Conservation (phyloP, 2,888 invertebrate species). For the Drosophila rubida region DNA sequence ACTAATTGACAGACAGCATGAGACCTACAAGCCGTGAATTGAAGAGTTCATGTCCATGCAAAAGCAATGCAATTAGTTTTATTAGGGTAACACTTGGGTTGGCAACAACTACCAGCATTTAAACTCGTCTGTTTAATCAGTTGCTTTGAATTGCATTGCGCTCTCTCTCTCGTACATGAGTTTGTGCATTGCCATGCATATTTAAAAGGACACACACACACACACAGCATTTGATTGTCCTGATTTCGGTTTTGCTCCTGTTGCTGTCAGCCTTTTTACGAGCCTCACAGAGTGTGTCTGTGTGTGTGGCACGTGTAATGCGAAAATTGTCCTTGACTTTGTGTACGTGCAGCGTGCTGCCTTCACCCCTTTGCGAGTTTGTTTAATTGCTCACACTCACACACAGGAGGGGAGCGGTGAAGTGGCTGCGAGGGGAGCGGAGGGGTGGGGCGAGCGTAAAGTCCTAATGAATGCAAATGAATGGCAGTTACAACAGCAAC, state of each 20-base stretch:
- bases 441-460: slow-evolving; percentile 10
- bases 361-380: slow-evolving; percentile 42
- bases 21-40: no score
- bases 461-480: slow-evolving; percentile 77
- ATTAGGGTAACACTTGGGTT: neutral
- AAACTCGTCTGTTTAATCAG: slow-evolving; percentile 20
- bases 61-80: neutral
- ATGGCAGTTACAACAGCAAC: slow-evolving; percentile 56
- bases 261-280: slow-evolving; percentile 26
- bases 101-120: neutral
- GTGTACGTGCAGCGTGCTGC: slow-evolving; percentile 36
- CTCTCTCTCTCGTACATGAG: slow-evolving; percentile 28
- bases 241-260: slow-evolving; percentile 46
- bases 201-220: slow-evolving; percentile 45
- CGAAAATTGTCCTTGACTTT: slow-evolving; percentile 76
- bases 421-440: slow-evolving; percentile 3
- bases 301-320: slow-evolving; percentile 60
- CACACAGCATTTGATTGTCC: slow-evolving; percentile 62
- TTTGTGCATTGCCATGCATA: slow-evolving; percentile 62
- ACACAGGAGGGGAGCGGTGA: neutral
- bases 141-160: slow-evolving; percentile 57
- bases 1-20: no score
- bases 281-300: slow-evolving; percentile 1
- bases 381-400: slow-evolving; percentile 64
- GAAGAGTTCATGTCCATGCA: neutral